Percentiles rank a stretch among this genome's conserved stretches.
Conservation (phyloP, 2,113 vertebrate genomes). For the Pycnonotus jocosus region DNA sequence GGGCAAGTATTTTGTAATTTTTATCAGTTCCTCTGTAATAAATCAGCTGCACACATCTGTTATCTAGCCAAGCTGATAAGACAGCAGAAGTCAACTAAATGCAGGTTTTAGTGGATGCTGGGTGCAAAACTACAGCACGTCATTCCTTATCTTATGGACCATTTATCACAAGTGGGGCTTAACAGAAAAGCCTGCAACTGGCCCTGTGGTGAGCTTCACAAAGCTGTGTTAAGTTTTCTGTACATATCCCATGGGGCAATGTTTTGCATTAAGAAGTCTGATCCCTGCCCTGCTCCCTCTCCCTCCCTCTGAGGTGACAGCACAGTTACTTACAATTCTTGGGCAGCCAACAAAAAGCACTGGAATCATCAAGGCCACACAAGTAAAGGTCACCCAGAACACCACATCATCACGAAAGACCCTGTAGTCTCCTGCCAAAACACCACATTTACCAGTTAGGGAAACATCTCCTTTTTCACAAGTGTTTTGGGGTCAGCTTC, state of each 20-base stretch:
- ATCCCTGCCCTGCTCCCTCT: neutral
- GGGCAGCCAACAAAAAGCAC: slow-evolving; percentile 84
- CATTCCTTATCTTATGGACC: neutral
- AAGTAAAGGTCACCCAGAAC: slow-evolving; percentile 89
- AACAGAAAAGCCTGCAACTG: neutral
- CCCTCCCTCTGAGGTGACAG: neutral
- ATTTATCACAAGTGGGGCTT: neutral
- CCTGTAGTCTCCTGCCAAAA: slow-evolving; percentile 78
- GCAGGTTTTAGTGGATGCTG: neutral
- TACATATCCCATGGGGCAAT: neutral
- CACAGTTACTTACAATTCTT: slow-evolving; percentile 79
- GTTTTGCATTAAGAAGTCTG: neutral
- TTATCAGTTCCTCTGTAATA: neutral
- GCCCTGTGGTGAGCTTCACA: neutral
- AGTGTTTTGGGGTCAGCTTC: neutral
- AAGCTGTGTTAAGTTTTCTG: neutral
- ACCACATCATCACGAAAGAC: slow-evolving; percentile 79
- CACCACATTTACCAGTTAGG: neutral
- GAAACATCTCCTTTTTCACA: neutral
- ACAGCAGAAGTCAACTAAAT: neutral
- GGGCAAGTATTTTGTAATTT: neutral
- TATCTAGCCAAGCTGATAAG: neutral
- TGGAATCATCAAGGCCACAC: slow-evolving; percentile 76
- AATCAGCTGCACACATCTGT: neutral
- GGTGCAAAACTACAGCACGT: neutral